Base-by-base conservation (phyloP, 2,888 invertebrate species). In the Odontocolon sp. region DNA sequence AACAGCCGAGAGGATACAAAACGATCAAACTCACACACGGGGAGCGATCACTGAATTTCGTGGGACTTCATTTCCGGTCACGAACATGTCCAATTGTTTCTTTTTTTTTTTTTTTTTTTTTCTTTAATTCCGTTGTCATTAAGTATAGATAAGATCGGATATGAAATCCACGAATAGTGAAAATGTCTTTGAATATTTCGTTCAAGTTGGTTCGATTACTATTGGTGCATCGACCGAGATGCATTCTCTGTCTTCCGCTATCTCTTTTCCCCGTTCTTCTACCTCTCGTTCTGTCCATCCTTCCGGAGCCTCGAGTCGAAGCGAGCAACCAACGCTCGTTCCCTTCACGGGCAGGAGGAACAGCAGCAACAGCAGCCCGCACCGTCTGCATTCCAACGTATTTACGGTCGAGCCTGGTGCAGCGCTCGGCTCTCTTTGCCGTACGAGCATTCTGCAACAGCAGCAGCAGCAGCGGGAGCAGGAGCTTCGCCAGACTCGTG, bases 331-430 rank as follows among this genome's bases (percentile, higher is more conserved):
- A 42, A 47, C 72, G 61, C 67, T 64, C 61, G 67, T 52, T 73
- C 71, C 74, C 80, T 80, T 77, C 80, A 59, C 81, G 76, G 81
- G 78, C 71, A 69, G 64, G 61, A 61, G 68, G 71, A 57, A 68
- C 73, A 69, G 56, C 70, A 70, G 67, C 78, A 64, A 66, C 79
- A 69, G 61, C 77, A 77, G 79, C 79, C 78, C 82, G 81, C 80
- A 82, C 82, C 81, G 82, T 82, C 83, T 82, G 83, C 83, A 83
- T 83, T 83, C 83, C 83, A 83, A 78, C 79, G 82, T 83, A 80
- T 83, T 80, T 82, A 82, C 79, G 81, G 82, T 83, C 80, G 79
- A 75, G 76, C 79, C 82, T 77, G 73, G 64, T 73, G 73, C 80
- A 63, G 57, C 68, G 40, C 69, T 54, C 77, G 71, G 73, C 74